A percentile compares a stretch with the other conserved stretches of the same genome.
These are phyloP conservation scores for Drosophila merina DNA, from an alignment of 2,888 invertebrate species.

Conservation along the genomic window DNA sequence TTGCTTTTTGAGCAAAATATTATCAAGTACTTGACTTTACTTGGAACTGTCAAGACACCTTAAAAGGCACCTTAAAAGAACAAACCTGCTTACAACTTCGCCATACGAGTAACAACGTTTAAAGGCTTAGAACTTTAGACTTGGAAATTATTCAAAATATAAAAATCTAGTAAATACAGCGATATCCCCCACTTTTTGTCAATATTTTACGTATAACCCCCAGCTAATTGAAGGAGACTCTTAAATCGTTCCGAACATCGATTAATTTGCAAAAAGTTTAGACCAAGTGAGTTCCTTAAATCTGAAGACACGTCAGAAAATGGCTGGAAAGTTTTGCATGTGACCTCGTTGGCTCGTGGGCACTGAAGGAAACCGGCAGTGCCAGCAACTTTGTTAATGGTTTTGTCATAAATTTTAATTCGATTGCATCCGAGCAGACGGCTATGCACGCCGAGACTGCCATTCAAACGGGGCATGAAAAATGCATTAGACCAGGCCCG, in stretches of 20 bases:
- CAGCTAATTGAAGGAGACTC: slow-evolving; percentile 55
- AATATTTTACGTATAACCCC: no score
- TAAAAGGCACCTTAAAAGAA: no score
- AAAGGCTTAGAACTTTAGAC: no score
- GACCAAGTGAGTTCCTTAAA: slow-evolving; percentile 25
- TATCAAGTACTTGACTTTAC: no score
- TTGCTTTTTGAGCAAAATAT: not conserved
- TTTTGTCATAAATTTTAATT: slow-evolving; percentile 79
- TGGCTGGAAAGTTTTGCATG: slow-evolving; percentile 65
- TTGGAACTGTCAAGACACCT: no score
- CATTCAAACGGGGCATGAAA: slow-evolving; percentile 54
- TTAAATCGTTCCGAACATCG: slow-evolving; percentile 65
- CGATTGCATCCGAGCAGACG: slow-evolving; percentile 65
- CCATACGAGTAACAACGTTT: no score
- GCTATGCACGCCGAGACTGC: slow-evolving; percentile 19
- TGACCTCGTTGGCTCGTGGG: slow-evolving; percentile 56
- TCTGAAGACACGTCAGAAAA: slow-evolving; percentile 3
- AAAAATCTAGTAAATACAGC: no score
- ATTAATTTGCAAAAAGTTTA: slow-evolving; percentile 59
- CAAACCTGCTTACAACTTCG: no score
- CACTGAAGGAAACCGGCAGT: slow-evolving; percentile 24
- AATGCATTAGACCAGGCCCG: slow-evolving; percentile 62
- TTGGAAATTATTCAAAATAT: no score
- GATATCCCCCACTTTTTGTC: not conserved
- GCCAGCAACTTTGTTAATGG: slow-evolving; percentile 73